Evolutionary conservation across 2,888 invertebrate genomes (phyloP), one percentile per base, ranked within the genome.

Genomic region (Campoletis raptor): DNA sequence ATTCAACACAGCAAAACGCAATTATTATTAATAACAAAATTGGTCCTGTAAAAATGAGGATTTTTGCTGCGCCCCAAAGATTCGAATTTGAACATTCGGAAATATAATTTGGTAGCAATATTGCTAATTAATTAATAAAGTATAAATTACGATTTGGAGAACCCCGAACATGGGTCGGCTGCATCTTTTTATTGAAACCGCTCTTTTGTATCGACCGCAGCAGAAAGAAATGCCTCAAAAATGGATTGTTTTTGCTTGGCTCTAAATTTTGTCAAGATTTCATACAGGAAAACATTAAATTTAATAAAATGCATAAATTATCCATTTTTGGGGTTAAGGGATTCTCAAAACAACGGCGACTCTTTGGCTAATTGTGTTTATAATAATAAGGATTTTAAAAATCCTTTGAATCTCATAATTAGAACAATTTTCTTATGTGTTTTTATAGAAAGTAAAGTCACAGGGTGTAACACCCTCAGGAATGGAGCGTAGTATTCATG

Each of bases 401-500:
- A 66, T 37, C 9, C 8, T 48, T 30, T 5, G 10, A 6, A 18
- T 52, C 7, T 5, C n/a, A 8, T 9, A 0, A 40, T 30, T n/a
- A 0, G 10, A 21, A 12, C 8, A 40, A 15, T 36, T 52, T 42
- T 52, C 45, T 21, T 21, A 84, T 80, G 64, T 64, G 61, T 40
- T 54, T 82, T 83, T 30, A 30, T 30, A 21, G 21, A 30, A 76
- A 79, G 45, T 83, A 42, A 80, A 80, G 80, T 83, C 80, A 40
- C 83, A 86, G 81, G 81, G 78, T 54, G 66, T 66, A 42, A 86
- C 87, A 24, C 88, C 91, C 18, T 89, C 86, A 87, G 91, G 91
- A 81, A 93, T 94, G 93, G 97, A 97, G 93, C 95, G 97, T 89
- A 97, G 97, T 93, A 97, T 98, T 93, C 97, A 98, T 94, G 97